A percentile compares a stretch with the other conserved stretches of the same genome.
Conservation (phyloP, 2,113 vertebrate genomes). For the Vanacampus margaritifer region DNA sequence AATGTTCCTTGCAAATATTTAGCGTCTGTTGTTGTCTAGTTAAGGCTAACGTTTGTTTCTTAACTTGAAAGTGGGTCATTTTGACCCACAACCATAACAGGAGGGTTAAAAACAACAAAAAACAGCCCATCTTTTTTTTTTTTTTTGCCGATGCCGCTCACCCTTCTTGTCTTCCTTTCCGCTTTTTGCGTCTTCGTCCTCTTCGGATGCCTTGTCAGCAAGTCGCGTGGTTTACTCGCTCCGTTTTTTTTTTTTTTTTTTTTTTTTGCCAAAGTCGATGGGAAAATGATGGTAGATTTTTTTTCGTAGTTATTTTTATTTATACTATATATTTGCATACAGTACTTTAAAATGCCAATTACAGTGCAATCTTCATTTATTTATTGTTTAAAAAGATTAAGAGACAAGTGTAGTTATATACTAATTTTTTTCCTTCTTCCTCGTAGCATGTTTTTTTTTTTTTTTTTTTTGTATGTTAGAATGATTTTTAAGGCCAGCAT, state of each 20-base stretch:
- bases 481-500: conserved; percentile 88
- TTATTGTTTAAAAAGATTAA: conserved; percentile 94
- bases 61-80: too few species aligned
- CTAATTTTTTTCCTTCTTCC: conserved; percentile 77
- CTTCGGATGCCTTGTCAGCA: conserved; percentile 81
- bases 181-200: conserved; percentile 77
- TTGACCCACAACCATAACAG: too few species aligned
- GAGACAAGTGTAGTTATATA: conserved; percentile 96
- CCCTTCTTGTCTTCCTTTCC: not conserved
- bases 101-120: not conserved
- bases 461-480: conserved; percentile 89
- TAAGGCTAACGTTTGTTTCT: too few species aligned
- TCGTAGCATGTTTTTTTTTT: conserved; percentile 92
- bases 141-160: conserved; percentile 14
- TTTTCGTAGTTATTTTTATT: conserved; percentile 81
- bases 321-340: conserved; percentile 99
- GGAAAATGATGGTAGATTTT: conserved; percentile 74
- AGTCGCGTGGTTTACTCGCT: conserved; percentile 85
- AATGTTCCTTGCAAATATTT: too few species aligned
- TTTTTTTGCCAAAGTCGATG: conserved; percentile 91
- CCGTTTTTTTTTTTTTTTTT: conserved; percentile 54
- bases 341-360: conserved; percentile 99
- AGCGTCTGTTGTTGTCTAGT: too few species aligned
- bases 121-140: conserved; percentile 2
- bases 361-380: conserved; percentile 99